Evolutionary conservation across 2,113 vertebrate genomes (phyloP), one percentile per base, ranked within the genome.

Genomic region (Oceanodroma tethys): DNA sequence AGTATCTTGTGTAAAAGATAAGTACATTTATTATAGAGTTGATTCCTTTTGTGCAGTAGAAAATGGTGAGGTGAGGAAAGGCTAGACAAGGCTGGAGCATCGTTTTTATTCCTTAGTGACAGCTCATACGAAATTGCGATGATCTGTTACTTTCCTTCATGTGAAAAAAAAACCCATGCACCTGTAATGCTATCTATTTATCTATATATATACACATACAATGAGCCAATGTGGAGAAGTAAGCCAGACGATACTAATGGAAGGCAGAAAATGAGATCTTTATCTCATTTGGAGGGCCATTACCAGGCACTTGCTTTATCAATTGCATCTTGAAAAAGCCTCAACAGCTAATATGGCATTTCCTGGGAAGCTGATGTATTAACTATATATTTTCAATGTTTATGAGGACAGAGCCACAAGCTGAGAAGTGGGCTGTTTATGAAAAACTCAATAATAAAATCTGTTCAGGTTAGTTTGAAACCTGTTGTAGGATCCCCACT

Each of bases 381-480:
- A 98, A 95, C 66, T 87, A 7, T 59, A 5, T 53, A 48, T 92
- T 97, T 98, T 88, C 97, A 97, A 96, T 96, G 95, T 97, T 98
- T 95, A 96, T 97, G 75, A 97, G 90, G 68, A 91, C 60, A 87
- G 92, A 94, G 84, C 48, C 40, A 80, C 73, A 95, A 89, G 85
- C 88, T 96, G 83, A 97, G 92, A 97, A 96, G 86, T 68, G 68
- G 75, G 53, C 75, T 50, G 58, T 81, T 96, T 98, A 66, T 88
- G 96, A 93, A 97, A 97, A 95, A 81, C 91, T 95, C 96, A 93
- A 95, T 96, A 94, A 97, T 95, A 92, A 96, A 97, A 93, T 90
- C 81, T 93, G 43, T 95, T 95, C 67, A 95, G 94, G 63, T 87
- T 95, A 91, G 86, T 95, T 70, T 73, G 94, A 97, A 97, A 97